Evolutionary conservation across 2,797 vertebrate genomes (phyloP).

Genomic region (Anabas testudineus): DNA sequence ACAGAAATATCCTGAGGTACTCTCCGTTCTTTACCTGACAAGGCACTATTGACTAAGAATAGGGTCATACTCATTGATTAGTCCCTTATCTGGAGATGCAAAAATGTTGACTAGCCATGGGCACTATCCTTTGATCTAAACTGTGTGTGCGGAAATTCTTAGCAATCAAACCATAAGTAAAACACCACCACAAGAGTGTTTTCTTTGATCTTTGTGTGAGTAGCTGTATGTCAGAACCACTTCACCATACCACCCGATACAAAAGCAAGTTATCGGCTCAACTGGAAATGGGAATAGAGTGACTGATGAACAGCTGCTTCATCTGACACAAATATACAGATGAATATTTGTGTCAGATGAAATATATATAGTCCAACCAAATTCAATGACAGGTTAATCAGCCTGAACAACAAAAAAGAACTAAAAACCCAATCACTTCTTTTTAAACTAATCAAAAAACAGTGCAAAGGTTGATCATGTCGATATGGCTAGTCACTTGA

Average conservation of each 20-base stretch:
- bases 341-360: too few species aligned
- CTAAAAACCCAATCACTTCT: conserved; percentile 8
- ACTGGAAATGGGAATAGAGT: conserved; percentile 1
- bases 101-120: conserved; percentile 43
- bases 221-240: conserved; percentile 1
- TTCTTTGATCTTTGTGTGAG: conserved; percentile 2
- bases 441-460: conserved; percentile 18
- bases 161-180: conserved; percentile 25
- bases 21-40: conserved; percentile 19
- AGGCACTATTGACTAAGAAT: conserved; percentile 47
- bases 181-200: conserved; percentile 8
- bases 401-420: conserved; percentile 14
- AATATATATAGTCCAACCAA: not conserved
- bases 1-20: conserved; percentile 42
- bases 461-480: conserved; percentile 46
- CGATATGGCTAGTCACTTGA: conserved; percentile 45
- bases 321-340: conserved; percentile 28
- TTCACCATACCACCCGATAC: not conserved
- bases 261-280: conserved; percentile 21
- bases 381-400: not conserved
- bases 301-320: conserved; percentile 14
- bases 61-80: conserved; percentile 60
- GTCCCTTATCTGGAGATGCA: conserved; percentile 42
- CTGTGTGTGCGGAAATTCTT: conserved; percentile 16
- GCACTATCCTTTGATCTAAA: conserved; percentile 29